phyloP scores from a whole-genome alignment of 2,888 invertebrate genomes.

The Dendrolimus pini region DNA sequence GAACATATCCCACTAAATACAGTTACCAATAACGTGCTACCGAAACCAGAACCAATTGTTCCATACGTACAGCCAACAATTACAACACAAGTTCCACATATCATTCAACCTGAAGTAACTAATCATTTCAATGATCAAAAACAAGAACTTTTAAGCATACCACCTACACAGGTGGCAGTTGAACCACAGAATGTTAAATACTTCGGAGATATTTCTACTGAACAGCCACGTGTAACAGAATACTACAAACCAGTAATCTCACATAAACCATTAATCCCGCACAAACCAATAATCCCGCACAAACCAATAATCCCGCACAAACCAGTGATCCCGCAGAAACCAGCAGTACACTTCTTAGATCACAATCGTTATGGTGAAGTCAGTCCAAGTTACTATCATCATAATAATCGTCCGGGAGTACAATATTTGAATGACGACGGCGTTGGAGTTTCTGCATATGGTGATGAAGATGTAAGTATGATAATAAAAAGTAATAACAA shows the following conservation, averaged over 20 bases:
- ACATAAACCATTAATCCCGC: no score
- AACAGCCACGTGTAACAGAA: not conserved
- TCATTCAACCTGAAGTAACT: not conserved
- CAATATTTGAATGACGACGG: constrained; percentile 59
- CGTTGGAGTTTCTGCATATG: constrained; percentile 53
- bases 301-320: no score
- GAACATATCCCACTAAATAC: constrained; percentile 66
- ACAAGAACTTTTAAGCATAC: constrained; percentile 22
- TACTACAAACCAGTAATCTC: constrained; percentile 42
- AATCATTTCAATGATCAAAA: not conserved
- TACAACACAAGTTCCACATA: constrained; percentile 15
- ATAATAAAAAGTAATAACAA: constrained; percentile 10
- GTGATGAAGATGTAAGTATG: constrained; percentile 62
- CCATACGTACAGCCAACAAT: constrained; percentile 12
- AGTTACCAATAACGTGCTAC: constrained; percentile 47
- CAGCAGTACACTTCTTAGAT: not conserved
- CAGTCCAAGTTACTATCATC: constrained; percentile 45
- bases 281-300: no score
- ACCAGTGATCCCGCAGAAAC: no score
- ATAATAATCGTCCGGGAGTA: constrained; percentile 44
- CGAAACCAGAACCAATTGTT: not conserved
- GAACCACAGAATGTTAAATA: not conserved
- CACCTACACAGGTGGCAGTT: constrained; percentile 5
- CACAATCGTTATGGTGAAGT: constrained; percentile 23
- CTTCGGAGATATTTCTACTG: not conserved